Evolutionary conservation across 2,113 vertebrate genomes (phyloP).

Genomic region (Oreocharis arfaki): DNA sequence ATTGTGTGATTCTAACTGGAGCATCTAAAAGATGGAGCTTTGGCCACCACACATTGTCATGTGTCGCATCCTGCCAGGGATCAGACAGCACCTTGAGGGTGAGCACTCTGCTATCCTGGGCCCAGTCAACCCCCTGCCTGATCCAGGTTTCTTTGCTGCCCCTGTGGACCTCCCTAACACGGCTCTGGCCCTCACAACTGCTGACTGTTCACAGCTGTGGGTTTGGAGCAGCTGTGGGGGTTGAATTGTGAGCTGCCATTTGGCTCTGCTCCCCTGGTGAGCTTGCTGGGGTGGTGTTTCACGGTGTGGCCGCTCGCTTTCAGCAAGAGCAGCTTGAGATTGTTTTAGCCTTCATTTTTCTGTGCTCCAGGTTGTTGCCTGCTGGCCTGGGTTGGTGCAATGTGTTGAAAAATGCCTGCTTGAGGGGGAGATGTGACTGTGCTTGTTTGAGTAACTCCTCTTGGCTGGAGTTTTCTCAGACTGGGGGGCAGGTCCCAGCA

Average conservation of each 20-base stretch:
- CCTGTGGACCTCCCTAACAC: fast-evolving
- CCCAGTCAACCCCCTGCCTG: background rate
- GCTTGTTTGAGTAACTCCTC: background rate
- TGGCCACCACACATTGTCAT: background rate
- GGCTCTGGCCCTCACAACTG: background rate
- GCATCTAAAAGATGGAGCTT: background rate
- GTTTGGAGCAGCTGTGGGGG: background rate
- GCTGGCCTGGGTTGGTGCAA: background rate
- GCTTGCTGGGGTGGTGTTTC: background rate
- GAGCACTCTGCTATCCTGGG: background rate
- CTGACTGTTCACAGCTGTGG: background rate
- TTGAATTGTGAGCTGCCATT: background rate
- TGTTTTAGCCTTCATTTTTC: background rate
- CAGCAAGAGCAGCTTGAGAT: background rate
- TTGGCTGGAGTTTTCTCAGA: background rate
- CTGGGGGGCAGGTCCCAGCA: background rate
- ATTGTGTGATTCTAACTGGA: background rate
- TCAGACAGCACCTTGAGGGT: background rate
- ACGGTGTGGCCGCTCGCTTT: fast-evolving
- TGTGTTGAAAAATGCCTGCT: background rate
- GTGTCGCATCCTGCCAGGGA: fast-evolving
- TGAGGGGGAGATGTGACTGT: background rate
- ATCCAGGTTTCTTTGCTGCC: background rate
- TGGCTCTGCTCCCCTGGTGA: background rate
- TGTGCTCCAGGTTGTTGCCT: background rate